A percentile compares a stretch with the other conserved stretches of the same genome.
Evolutionary conservation across 2,797 vertebrate genomes (phyloP).

Genomic region (Tarsius wallacei): DNA sequence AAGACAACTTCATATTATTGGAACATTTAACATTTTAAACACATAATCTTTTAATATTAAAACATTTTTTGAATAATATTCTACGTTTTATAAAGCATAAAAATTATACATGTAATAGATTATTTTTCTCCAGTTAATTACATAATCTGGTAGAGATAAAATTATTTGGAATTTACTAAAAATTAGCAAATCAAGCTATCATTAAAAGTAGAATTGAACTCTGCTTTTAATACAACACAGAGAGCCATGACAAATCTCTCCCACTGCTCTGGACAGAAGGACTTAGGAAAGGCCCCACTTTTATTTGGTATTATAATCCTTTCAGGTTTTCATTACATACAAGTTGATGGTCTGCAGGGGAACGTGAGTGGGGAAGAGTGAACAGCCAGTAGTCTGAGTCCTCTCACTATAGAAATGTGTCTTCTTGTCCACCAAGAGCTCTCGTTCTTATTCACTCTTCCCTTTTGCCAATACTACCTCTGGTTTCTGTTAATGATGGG

Average conservation of each 20-base stretch:
- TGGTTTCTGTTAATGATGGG: neutral
- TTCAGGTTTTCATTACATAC: neutral
- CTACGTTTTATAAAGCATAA: neutral
- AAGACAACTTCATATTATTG: neutral
- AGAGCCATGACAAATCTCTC: neutral
- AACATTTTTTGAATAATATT: neutral
- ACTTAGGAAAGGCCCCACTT: accelerated
- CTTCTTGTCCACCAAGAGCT: neutral
- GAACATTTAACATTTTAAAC: neutral
- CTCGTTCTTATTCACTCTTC: neutral
- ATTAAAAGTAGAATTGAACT: neutral
- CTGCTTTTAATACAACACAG: neutral
- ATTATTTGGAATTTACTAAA: neutral
- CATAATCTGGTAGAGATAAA: neutral
- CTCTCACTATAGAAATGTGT: neutral
- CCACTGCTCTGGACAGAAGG: too few species aligned
- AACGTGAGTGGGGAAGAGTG: neutral
- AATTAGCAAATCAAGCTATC: neutral
- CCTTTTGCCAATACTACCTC: neutral
- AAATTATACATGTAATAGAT: neutral
- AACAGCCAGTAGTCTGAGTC: neutral
- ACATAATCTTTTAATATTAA: neutral
- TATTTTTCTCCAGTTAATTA: neutral
- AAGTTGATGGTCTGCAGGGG: neutral
- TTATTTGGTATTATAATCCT: neutral